Base-by-base conservation (phyloP, 2,888 invertebrate genomes). In the Dolomedes plantarius region DNA sequence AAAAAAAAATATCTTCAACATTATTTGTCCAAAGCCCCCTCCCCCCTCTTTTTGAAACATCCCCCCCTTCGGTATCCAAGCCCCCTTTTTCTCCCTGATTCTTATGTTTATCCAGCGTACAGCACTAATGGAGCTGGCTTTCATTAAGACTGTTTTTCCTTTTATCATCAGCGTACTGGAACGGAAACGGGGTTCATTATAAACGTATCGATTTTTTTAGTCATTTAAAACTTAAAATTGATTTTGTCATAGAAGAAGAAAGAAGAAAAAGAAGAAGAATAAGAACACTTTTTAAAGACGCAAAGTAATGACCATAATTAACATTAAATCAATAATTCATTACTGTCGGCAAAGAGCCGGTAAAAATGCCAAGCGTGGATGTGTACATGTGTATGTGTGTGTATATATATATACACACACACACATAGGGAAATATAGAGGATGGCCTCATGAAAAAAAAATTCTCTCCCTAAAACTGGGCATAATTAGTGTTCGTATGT, bases 181-280 rank as follows among this genome's bases (percentile, higher is more conserved):
- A 86, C 85, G 85, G 85, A 86, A 86, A 86, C 85, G 69, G 62
- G 79, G 85, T 86, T 86, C 85, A 86, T 86, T 86, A 86, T 86
- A 86, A 86, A 79, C 85, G 74, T 86, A 86, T 86, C 78, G 85
- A 86, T 86, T 86, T 86, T 85, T 86, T 86, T 79, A 86, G 78
- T 86, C 85, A 86, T 86, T 86, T 86, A 86, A 86, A 86, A 86
- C 85, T 86, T 86, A 86, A 86, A 86, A 86, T 86, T 86, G 85
- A 86, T 86, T 86, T 86, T 86, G 85, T 86, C 85, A 86, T 86
- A 86, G 85, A 86, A 86, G 83, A 82, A 82, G 75, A 81, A 16
- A 31, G 46, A 56, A 46, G 16, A 46, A 46, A 46, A 46, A 46
- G 16, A 65, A 65, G 65, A 31, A 67, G 79, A 86, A 86, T 86